These are phyloP conservation scores for Oxygymnocypris stewartii DNA, from an alignment of 2,113 vertebrate genomes.

Conservation along the genomic window DNA sequence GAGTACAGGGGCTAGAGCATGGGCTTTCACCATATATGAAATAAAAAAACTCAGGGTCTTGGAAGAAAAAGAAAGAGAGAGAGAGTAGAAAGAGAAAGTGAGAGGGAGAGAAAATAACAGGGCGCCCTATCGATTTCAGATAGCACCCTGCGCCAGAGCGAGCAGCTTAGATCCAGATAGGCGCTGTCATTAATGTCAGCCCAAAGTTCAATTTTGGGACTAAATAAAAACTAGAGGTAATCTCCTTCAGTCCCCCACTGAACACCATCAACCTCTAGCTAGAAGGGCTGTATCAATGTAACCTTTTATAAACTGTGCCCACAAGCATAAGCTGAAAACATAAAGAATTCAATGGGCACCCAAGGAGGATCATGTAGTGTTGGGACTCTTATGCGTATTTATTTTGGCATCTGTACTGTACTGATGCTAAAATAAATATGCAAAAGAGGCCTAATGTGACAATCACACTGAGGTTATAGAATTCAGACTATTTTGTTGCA, in stretches of 20 bases:
- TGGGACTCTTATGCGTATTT: not conserved
- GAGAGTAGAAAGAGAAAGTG: conserved; percentile 5
- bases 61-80: not conserved
- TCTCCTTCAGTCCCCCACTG: conserved; percentile 31
- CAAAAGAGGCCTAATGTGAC: not conserved
- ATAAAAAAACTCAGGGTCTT: not conserved
- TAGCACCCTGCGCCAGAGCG: conserved; percentile 32
- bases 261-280: conserved; percentile 35
- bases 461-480: not conserved
- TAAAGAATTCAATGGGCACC: not conserved
- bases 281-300: conserved; percentile 28
- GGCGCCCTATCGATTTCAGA: conserved; percentile 53
- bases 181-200: conserved; percentile 53
- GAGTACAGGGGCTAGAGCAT: not conserved
- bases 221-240: conserved; percentile 51
- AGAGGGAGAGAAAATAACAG: not conserved
- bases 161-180: conserved; percentile 39
- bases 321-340: not conserved
- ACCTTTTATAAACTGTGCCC: conserved; percentile 16
- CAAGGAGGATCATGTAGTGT: not conserved
- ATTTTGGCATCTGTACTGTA: not conserved
- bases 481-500: not conserved
- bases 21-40: not conserved
- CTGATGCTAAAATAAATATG: not conserved
- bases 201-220: conserved; percentile 51